These are phyloP conservation scores for Ophion ellenae DNA, from an alignment of 2,888 invertebrate species.

Conservation along the genomic window DNA sequence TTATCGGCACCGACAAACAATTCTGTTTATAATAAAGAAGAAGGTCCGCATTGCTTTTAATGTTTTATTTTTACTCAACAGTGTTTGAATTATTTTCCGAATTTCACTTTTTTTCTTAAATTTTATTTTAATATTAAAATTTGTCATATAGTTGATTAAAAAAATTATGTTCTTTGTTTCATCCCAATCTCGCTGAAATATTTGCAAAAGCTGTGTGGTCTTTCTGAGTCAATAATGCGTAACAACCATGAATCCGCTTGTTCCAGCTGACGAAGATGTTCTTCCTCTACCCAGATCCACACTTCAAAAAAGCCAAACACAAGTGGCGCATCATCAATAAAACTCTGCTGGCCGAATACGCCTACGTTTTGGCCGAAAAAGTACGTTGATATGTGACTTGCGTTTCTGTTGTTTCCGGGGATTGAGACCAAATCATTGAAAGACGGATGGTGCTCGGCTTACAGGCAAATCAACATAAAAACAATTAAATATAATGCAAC, in stretches of 20 bases:
- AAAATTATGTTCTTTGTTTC: neutral
- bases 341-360: slow-evolving; percentile 97
- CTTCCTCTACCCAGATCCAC: slow-evolving; percentile 99
- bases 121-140: slow-evolving; percentile 3
- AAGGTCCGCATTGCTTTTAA: too few species aligned
- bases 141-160: slow-evolving; percentile 11
- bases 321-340: slow-evolving; percentile 99
- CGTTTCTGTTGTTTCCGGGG: neutral
- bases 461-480: too few species aligned
- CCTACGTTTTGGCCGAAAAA: slow-evolving; percentile 94
- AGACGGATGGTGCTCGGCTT: neutral
- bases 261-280: slow-evolving; percentile 97
- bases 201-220: too few species aligned
- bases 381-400: slow-evolving; percentile 84
- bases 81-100: too few species aligned
- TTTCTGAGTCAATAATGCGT: too few species aligned
- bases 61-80: too few species aligned
- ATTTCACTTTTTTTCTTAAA: too few species aligned
- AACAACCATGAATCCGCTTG: slow-evolving; percentile 1
- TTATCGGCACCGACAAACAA: too few species aligned
- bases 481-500: too few species aligned
- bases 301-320: slow-evolving; percentile 99
- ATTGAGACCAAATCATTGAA: neutral
- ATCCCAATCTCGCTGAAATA: neutral
- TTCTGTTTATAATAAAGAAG: too few species aligned